Evolutionary conservation across 2,888 invertebrate genomes (phyloP).

Genomic region (Stegana nigrithorax): DNA sequence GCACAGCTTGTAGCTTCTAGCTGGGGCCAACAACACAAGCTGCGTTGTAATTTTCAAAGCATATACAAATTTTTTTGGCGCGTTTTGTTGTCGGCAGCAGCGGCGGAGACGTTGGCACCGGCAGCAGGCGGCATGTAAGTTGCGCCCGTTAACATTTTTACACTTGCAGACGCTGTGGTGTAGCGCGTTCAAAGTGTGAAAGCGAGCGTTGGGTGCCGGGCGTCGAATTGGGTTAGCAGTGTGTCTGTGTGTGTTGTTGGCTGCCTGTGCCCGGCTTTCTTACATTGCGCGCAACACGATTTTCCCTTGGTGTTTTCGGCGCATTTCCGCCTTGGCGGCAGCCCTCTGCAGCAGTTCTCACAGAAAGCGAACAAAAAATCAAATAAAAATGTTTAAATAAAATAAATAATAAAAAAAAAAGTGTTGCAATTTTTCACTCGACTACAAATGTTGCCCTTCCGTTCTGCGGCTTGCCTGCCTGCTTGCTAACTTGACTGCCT

Average conservation of each 20-base stretch:
- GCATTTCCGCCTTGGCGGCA: constrained; percentile 40
- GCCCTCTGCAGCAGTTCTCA: background rate
- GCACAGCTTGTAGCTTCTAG: background rate
- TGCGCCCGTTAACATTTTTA: background rate
- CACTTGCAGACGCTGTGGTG: background rate
- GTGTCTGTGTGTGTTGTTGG: constrained; percentile 25
- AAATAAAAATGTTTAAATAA: background rate
- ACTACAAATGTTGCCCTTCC: constrained; percentile 43
- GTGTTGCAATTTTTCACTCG: constrained; percentile 54
- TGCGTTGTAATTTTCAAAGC: background rate
- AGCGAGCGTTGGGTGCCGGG: constrained; percentile 20
- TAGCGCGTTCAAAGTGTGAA: background rate
- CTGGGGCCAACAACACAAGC: background rate
- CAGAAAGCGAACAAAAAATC: background rate
- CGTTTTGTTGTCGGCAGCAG: background rate
- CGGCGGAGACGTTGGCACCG: background rate
- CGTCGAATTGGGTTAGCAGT: constrained; percentile 61
- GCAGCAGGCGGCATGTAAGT: background rate
- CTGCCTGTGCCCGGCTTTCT: constrained; percentile 14
- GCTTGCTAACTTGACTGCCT: constrained; percentile 1
- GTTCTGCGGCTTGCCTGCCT: constrained; percentile 33
- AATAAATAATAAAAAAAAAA: background rate
- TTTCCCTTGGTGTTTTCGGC: constrained; percentile 33
- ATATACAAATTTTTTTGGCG: background rate
- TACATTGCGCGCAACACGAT: too few species aligned